These are phyloP conservation scores for Trachelus stipa DNA, from an alignment of 2,888 invertebrate species.

Conservation along the genomic window DNA sequence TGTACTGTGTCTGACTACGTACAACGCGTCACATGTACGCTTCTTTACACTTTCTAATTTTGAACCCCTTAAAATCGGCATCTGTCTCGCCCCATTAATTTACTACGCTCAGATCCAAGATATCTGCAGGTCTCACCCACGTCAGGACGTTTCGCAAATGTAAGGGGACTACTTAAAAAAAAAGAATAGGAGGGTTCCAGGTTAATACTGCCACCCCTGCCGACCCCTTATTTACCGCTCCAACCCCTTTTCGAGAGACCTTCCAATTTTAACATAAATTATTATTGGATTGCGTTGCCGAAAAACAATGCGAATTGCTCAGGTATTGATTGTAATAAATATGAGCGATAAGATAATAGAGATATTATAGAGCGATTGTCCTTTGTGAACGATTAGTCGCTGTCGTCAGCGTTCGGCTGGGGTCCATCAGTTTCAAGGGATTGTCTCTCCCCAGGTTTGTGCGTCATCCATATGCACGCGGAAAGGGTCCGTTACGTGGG, in stretches of 20 bases:
- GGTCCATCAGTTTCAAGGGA: background rate
- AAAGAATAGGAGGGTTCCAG: background rate
- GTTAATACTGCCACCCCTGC: background rate
- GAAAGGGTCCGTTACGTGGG: background rate
- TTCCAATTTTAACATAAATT: background rate
- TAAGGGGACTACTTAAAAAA: background rate
- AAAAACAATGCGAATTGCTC: background rate
- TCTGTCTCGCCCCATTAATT: background rate
- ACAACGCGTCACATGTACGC: background rate
- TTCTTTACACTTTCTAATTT: background rate
- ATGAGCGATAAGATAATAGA: background rate
- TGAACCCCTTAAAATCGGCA: background rate
- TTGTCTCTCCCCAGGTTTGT: background rate
- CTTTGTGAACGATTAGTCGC: background rate
- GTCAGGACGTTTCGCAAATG: background rate
- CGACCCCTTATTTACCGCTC: no score
- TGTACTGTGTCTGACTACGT: background rate
- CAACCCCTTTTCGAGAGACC: background rate
- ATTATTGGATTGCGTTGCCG: background rate
- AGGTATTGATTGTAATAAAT: background rate
- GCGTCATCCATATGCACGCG: background rate
- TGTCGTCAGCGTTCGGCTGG: background rate
- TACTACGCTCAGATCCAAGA: background rate
- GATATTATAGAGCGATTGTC: background rate
- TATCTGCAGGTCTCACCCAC: background rate